Evolutionary conservation across 2,113 vertebrate genomes (phyloP), one percentile per base, ranked within the genome.

Genomic region (Mobula birostris): DNA sequence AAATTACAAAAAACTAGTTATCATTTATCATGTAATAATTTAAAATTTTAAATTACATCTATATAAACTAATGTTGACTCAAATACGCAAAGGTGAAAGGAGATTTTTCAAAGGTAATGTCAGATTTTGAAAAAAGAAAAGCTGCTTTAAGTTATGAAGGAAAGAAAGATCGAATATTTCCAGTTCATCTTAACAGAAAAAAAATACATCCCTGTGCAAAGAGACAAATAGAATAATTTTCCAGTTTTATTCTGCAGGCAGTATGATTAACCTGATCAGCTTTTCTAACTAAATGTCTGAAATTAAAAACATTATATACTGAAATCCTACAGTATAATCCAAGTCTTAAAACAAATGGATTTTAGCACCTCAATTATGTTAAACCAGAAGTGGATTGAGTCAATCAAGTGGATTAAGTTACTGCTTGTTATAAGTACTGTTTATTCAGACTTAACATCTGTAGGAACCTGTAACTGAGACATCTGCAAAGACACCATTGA

Each of bases 401-500:
- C 15, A 63, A 90, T 66, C 63, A 17, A 90, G 9, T 36, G 12
- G 12, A 29, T n/a, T n/a, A 68, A 36, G 19, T 90, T 90, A 74
- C 72, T 74, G 72, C 58, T 32, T 66, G 40, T 48, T 93, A 76
- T 93, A 29, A 93, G 27, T 24, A 74, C 7, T 93, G 24, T 74
- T 93, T 48, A 90, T 74, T 93, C 91, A 40, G 68, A 56, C 21
- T 40, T 68, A 93, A 40, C 11, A 70, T 29, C 40, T 74, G 40
- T 40, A 93, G 8, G 14, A 92, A 92, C 68, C 40, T 92, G n/a
- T 2, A 70, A 72, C 88, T 92, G 32, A 92, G 27, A 7, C 70
- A 93, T 93, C 36, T 93, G 91, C 91, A 93, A 70, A 93, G 19
- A 74, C 40, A 27, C 40, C 91, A 93, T 32, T 29, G 68, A 93